A percentile compares a stretch with the other conserved stretches of the same genome.
These are phyloP conservation scores for Apis florea DNA, from an alignment of 1,140 invertebrate species.

Conservation along the genomic window DNA sequence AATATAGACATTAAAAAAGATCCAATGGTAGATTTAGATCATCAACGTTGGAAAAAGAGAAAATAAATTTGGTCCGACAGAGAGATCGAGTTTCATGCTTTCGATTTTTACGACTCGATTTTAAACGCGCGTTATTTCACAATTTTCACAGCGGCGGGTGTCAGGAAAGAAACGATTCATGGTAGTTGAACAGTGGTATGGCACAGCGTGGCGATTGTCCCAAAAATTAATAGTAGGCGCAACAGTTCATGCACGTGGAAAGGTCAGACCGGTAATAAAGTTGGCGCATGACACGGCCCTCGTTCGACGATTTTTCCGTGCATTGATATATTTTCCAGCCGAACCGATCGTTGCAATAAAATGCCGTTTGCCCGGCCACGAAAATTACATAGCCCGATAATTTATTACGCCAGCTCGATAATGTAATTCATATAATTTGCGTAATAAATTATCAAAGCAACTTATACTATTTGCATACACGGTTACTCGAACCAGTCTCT, in stretches of 20 bases:
- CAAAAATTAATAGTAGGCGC: constrained; percentile 11
- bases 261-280: constrained; percentile 17
- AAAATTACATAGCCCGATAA: constrained; percentile 39
- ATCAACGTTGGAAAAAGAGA: background rate
- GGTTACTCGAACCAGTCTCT: constrained; percentile 20
- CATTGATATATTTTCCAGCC: constrained; percentile 31
- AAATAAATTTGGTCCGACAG: background rate
- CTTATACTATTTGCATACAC: constrained; percentile 49
- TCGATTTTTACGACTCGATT: background rate
- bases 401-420: constrained; percentile 24
- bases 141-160: background rate
- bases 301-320: constrained; percentile 4
- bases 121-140: background rate
- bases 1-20: too few species aligned
- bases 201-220: background rate
- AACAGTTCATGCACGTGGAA: background rate
- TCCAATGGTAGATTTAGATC: background rate
- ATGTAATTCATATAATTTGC: constrained; percentile 49
- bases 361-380: background rate
- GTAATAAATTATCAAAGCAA: constrained; percentile 43
- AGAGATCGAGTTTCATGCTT: background rate
- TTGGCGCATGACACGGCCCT: background rate
- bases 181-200: background rate
- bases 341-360: constrained; percentile 9
- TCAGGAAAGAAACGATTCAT: background rate